These are phyloP conservation scores for Drosophila rhopaloa DNA, from an alignment of 1,140 invertebrate genomes.

Conservation along the genomic window DNA sequence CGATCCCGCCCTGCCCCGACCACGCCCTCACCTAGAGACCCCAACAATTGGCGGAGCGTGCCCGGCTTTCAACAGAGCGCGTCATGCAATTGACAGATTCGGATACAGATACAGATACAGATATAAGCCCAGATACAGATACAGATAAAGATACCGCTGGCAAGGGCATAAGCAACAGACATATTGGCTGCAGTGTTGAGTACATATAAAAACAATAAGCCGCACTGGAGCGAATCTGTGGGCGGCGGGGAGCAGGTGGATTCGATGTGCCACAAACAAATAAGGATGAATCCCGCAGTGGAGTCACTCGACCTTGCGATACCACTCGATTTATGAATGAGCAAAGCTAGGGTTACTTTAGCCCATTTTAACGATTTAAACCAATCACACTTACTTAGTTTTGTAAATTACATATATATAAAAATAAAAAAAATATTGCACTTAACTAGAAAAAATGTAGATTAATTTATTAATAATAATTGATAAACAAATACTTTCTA, in stretches of 20 bases:
- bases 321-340: neutral
- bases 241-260: neutral
- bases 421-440: too few relatives aligned
- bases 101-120: conserved; percentile 36
- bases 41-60: conserved; percentile 24
- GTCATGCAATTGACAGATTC: conserved; percentile 57
- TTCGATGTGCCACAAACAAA: conserved; percentile 33
- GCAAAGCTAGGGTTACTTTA: too few relatives aligned
- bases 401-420: too few relatives aligned
- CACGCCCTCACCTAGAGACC: neutral
- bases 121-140: conserved; percentile 20
- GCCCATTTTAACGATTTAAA: too few relatives aligned
- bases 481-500: too few relatives aligned
- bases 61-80: conserved; percentile 17
- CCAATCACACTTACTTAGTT: too few relatives aligned
- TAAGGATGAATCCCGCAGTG: neutral
- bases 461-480: too few relatives aligned
- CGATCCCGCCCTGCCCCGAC: too few relatives aligned
- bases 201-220: conserved; percentile 81
- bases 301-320: neutral
- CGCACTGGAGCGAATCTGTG: conserved; percentile 11
- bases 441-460: too few relatives aligned
- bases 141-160: conserved; percentile 19
- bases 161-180: conserved; percentile 3
- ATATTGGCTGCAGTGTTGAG: conserved; percentile 42